Evolutionary conservation across 2,797 vertebrate species (phyloP), one percentile per base, ranked within the genome.

Genomic region (Spinus olivaceus): DNA sequence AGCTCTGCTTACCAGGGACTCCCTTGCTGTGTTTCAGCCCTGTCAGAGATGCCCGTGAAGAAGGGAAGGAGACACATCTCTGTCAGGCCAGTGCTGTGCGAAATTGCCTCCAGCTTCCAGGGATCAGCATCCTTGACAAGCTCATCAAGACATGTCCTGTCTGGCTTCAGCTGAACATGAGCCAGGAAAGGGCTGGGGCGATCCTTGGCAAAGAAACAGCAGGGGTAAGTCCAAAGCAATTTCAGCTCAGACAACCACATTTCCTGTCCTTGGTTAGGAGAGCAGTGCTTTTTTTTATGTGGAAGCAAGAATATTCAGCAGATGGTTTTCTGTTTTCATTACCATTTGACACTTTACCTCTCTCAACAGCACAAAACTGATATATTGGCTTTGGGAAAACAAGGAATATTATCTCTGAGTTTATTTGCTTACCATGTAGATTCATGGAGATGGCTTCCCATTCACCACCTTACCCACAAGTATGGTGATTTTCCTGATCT

Each of bases 101-200:
- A 60, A 96, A 97, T 44, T 97, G 95, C 66, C 76, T 96, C 67
- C 86, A 94, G 2, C 57, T 56, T 17, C 74, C 80, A 46, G 97
- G 97, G 39, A 97, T 98, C 96, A 99, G 98, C 81, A 95, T 98
- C 50, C 91, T 98, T 33, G 99, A 99, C 80, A 98, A 97, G 81
- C 98, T 99, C 86, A 96, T 99, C 69, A 98, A 98, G 81, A 99
- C 98, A 0, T 97, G 98, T 77, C 98, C 99, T 0, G 97, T 99
- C 54, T 99, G 99, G 99, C 98, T 98, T 73, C 98, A 98, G 80
- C 97, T 98, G 90, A 98, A 97, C 57, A 97, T 98, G 97, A 95
- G 81, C 96, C 94, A 86, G 80, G 96, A 98, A 6, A 97, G 97
- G 84, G 98, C 94, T 28, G 73, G 66, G 13, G 91, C 65, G 2